Percentiles rank a stretch among this genome's conserved stretches.
Evolutionary conservation across 23 tunicate species (phyloP).

Genomic region (Ascidia mentula): DNA sequence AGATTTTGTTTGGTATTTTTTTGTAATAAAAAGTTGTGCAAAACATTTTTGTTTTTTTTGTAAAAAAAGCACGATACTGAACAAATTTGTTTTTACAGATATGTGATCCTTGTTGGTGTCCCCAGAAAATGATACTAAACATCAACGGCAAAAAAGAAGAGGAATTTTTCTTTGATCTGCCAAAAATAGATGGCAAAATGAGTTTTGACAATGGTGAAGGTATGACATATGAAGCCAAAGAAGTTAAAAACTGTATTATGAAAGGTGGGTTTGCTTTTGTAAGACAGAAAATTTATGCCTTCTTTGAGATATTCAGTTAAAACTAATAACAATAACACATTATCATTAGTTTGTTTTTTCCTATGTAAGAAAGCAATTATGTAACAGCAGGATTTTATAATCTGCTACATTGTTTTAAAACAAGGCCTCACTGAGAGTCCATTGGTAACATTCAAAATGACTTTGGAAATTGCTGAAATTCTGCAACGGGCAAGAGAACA

Average conservation of each 20-base stretch:
- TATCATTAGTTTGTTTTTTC: too few relatives aligned
- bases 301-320: too few relatives aligned
- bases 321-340: too few relatives aligned
- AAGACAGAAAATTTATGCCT: too few relatives aligned
- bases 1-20: too few relatives aligned
- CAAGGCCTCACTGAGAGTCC: slow-evolving; percentile 28
- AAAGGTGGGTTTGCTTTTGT: slow-evolving; percentile 26
- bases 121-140: slow-evolving; percentile 24
- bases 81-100: slow-evolving; percentile 16
- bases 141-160: slow-evolving; percentile 1
- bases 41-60: background rate
- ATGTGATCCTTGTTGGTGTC: slow-evolving; percentile 43
- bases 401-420: too few relatives aligned
- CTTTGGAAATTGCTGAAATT: slow-evolving; percentile 41
- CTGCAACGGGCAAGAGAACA: slow-evolving; percentile 35
- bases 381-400: too few relatives aligned
- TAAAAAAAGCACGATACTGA: background rate
- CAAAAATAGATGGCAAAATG: background rate
- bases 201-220: slow-evolving; percentile 62
- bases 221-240: slow-evolving; percentile 63
- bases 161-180: slow-evolving; percentile 35
- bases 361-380: too few relatives aligned
- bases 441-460: background rate
- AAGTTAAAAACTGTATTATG: slow-evolving; percentile 68
- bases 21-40: background rate